These are phyloP conservation scores for Platichthys flesus DNA, from an alignment of 2,113 vertebrate species.

Conservation along the genomic window DNA sequence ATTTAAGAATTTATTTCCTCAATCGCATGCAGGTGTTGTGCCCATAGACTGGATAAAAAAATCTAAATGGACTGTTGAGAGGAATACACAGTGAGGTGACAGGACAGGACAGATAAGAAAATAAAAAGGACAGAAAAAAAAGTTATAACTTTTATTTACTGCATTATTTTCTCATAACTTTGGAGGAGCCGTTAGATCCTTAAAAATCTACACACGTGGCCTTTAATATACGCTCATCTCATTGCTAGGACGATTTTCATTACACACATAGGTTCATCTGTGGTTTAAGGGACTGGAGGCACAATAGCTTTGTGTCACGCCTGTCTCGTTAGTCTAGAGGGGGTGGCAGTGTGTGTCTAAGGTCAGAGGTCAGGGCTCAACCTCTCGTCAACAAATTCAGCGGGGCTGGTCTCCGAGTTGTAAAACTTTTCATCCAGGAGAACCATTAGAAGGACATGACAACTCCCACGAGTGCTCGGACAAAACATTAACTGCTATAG, in stretches of 20 bases:
- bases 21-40: conserved; percentile 13
- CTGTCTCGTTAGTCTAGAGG: conserved; percentile 29
- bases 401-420: conserved; percentile 31
- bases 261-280: neutral
- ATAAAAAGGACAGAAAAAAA: neutral
- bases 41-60: neutral
- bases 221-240: neutral
- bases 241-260: conserved; percentile 7
- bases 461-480: conserved; percentile 9
- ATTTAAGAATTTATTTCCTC: conserved; percentile 30
- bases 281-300: neutral
- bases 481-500: neutral
- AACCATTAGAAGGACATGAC: conserved; percentile 4
- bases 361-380: conserved; percentile 66
- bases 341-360: conserved; percentile 40
- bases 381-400: conserved; percentile 37
- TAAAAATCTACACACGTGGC: no score
- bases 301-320: neutral
- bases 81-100: neutral
- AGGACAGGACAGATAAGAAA: neutral
- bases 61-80: conserved; percentile 16
- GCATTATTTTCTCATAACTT: neutral
- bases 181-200: neutral
- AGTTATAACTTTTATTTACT: conserved; percentile 5
- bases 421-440: conserved; percentile 30